Evolutionary conservation across 1,140 invertebrate species (phyloP).

Genomic region (Gonioctena quinquepunctata): DNA sequence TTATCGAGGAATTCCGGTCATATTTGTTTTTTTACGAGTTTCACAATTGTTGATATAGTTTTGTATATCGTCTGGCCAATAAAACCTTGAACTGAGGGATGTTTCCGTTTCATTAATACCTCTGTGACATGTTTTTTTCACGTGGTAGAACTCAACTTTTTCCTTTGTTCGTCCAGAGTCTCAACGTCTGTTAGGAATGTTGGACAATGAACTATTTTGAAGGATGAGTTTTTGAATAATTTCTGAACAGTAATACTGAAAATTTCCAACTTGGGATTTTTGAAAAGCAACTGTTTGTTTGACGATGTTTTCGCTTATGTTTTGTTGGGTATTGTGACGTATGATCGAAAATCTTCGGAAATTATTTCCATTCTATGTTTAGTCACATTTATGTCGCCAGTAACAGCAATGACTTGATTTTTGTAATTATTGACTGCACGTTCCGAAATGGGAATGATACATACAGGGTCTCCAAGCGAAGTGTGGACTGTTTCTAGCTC

Average conservation of each 20-base stretch:
- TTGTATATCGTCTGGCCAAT: slow-evolving; percentile 32
- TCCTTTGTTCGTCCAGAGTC: slow-evolving; percentile 22
- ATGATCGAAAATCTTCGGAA: slow-evolving; percentile 21
- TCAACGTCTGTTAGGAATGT: slow-evolving; percentile 21
- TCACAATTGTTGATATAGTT: slow-evolving; percentile 21
- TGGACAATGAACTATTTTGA: slow-evolving; percentile 28
- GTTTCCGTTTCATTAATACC: slow-evolving; percentile 31
- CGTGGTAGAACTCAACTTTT: slow-evolving; percentile 34
- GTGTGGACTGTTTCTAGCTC: slow-evolving; percentile 25
- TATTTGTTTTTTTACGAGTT: slow-evolving; percentile 33
- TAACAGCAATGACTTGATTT: slow-evolving; percentile 26
- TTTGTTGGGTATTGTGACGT: slow-evolving; percentile 8
- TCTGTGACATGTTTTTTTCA: slow-evolving; percentile 34
- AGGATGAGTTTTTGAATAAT: slow-evolving; percentile 27
- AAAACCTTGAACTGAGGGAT: slow-evolving; percentile 22
- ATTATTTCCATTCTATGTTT: slow-evolving; percentile 12
- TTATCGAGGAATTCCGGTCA: slow-evolving; percentile 22
- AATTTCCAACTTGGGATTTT: not conserved
- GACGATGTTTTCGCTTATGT: slow-evolving; percentile 4
- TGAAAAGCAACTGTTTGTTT: slow-evolving; percentile 23
- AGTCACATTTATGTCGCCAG: not conserved
- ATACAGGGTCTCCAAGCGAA: slow-evolving; percentile 17
- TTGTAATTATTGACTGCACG: slow-evolving; percentile 22
- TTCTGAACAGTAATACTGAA: slow-evolving; percentile 22
- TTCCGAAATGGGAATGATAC: slow-evolving; percentile 21